Conservation (phyloP, 2,113 vertebrate genomes). For the Epinephelus cyanopodus region DNA sequence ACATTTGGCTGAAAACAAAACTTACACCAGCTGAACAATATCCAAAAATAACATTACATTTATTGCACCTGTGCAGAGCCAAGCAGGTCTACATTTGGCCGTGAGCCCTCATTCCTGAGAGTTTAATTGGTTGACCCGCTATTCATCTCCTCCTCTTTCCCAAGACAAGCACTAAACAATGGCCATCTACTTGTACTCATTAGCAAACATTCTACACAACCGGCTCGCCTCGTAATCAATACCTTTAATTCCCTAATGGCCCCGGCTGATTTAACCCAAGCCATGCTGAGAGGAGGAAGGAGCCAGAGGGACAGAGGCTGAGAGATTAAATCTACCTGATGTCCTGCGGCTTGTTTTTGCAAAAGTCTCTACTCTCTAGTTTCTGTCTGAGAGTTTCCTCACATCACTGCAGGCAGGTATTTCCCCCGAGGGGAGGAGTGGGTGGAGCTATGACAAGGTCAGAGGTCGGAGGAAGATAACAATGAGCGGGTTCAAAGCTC, state of each 20-base stretch:
- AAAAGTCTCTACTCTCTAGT: conserved; percentile 24
- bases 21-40: conserved; percentile 5
- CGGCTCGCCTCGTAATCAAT: conserved; percentile 70
- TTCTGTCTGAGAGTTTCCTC: conserved; percentile 46
- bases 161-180: conserved; percentile 59
- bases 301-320: conserved; percentile 11
- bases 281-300: conserved; percentile 28
- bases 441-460: conserved; percentile 51
- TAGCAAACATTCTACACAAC: conserved; percentile 71
- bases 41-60: conserved; percentile 16
- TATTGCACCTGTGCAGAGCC: conserved; percentile 15
- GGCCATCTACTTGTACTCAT: conserved; percentile 65
- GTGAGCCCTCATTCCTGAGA: conserved; percentile 16
- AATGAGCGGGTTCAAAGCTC: conserved; percentile 33
- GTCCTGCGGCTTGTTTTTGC: conserved; percentile 54
- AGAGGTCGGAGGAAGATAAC: conserved; percentile 54
- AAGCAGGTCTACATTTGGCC: conserved; percentile 26
- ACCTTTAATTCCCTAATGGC: conserved; percentile 79
- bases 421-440: conserved; percentile 50
- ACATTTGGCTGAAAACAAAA: not conserved
- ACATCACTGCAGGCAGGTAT: conserved; percentile 57
- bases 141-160: conserved; percentile 49
- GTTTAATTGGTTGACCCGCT: conserved; percentile 34
- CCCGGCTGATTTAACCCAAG: conserved; percentile 24
- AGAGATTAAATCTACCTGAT: conserved; percentile 56